Evolutionary conservation across 2,797 vertebrate species (phyloP), one percentile per base, ranked within the genome.

Genomic region (Heliangelus exortis): DNA sequence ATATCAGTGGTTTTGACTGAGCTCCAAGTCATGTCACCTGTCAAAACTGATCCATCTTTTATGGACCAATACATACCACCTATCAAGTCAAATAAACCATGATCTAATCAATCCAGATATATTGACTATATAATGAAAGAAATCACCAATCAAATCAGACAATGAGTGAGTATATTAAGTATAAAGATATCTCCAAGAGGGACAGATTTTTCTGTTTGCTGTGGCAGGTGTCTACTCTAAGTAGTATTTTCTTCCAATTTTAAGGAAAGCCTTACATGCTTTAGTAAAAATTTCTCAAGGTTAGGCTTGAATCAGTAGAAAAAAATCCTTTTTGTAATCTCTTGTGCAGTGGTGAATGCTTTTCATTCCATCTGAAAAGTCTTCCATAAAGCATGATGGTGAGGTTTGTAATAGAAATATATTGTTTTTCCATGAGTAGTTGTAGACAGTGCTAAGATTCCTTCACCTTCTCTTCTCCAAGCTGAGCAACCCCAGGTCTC

Each of bases 61-160:
- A 54, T n/a, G 55, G 69, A 66, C 76, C 47, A 50, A 53, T 81
- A 87, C 0, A 0, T 88, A 88, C 43, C 71, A 84, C 51, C 74
- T 80, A 75, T 95, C 94, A 94, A 74, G 53, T 92, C 92, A 96
- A 90, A 96, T 93, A 93, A 93, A 50, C 31, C 28, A 17, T 74
- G 83, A 65, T 34, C 58, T 91, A 90, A 89, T 93, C 91, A 69
- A 95, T 86, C 3, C 55, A 82, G 53, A 91, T 92, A 71, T 26
- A 61, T 39, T 79, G 87, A 72, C 69, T 66, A 34, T 17, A 18
- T 53, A 69, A 53, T 53, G 39, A 96, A 92, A 90, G 29, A 90
- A 91, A 93, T 78, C 72, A 85, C 22, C 62, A 65, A 59, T 84
- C 47, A 63, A 41, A 76, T 82, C 87, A 86, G 69, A 79, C 53